Base-by-base conservation (phyloP, 1,140 invertebrate species). In the Ips nitidus region DNA sequence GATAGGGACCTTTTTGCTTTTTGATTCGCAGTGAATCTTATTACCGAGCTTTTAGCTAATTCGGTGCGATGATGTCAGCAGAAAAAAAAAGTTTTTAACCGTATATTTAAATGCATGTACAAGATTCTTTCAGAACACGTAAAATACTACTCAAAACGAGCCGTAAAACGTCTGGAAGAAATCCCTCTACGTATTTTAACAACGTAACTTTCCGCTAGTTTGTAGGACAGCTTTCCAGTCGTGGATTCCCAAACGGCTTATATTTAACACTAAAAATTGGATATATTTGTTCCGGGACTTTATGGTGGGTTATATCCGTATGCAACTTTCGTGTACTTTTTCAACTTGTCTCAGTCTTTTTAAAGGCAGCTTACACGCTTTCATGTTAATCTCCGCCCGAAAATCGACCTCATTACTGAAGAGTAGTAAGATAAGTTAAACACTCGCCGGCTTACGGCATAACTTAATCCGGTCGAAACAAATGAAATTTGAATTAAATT, bases 401-500 rank as follows among this genome's bases (percentile, higher is more conserved):
- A 22, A 22, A 22, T 22, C 22, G 22, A 22, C 22, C 22, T 22
- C 22, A 22, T 22, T 22, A 22, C 22, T 22, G 22, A 22, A 22
- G 22, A 22, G 22, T 22, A 22, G 22, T 22, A 22, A 57, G 64
- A 66, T 58, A 42, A 63, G 50, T 63, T 63, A 63, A 63, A 63
- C 43, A 58, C 64, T 56, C 39, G 7, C 22, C 22, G 22, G 39
- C 40, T 57, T 43, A 37, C 55, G 41, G n/a, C 45, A 50, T 57
- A 66, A 58, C 53, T n/a, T 43, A 66, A 66, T 36, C 55, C 22
- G 52, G 36, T 22, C 52, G 50, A 57, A 66, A 56, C 42, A 57
- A 66, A 66, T 66, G 53, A 66, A 66, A 66, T 66, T 66, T 57
- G 52, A 66, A 66, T 66, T 66, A 66, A 66, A 47, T 57, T 66